Conservation (phyloP, 2,888 invertebrate species). For the Folsomia manolachei region DNA sequence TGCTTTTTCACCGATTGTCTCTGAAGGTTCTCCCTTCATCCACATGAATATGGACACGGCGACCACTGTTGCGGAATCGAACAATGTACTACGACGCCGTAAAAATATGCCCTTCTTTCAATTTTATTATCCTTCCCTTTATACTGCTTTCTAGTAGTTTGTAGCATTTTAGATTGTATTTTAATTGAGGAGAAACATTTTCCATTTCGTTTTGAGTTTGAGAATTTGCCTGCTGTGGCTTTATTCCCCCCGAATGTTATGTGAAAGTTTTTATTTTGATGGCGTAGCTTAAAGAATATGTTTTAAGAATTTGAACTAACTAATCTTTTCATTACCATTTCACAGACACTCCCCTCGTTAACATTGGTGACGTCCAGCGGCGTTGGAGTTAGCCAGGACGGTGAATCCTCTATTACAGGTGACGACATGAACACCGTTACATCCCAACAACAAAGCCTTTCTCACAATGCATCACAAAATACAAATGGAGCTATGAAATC, state of each 20-base stretch:
- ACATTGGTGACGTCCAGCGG: not conserved
- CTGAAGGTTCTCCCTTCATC: not conserved
- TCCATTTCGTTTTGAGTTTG: no score
- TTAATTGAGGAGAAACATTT: no score
- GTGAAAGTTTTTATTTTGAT: no score
- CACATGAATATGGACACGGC: not conserved
- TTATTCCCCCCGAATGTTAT: no score
- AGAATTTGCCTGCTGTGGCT: no score
- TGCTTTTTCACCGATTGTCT: not conserved
- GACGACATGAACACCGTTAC: not conserved
- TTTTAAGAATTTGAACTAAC: no score
- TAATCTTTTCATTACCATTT: no score
- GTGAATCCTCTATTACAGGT: not conserved
- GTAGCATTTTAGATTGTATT: no score
- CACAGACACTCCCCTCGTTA: not conserved
- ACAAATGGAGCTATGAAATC: slow-evolving; percentile 14
- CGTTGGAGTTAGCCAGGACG: not conserved
- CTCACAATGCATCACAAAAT: slow-evolving; percentile 13
- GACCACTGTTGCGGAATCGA: not conserved
- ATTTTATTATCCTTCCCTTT: no score
- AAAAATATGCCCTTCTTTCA: not conserved
- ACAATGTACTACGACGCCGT: not conserved
- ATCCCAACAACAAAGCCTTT: not conserved
- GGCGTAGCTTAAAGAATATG: no score
- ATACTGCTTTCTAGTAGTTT: no score